phyloP scores from a whole-genome alignment of 2,888 invertebrate species.

The Gastracanthus pulcherrimus region DNA sequence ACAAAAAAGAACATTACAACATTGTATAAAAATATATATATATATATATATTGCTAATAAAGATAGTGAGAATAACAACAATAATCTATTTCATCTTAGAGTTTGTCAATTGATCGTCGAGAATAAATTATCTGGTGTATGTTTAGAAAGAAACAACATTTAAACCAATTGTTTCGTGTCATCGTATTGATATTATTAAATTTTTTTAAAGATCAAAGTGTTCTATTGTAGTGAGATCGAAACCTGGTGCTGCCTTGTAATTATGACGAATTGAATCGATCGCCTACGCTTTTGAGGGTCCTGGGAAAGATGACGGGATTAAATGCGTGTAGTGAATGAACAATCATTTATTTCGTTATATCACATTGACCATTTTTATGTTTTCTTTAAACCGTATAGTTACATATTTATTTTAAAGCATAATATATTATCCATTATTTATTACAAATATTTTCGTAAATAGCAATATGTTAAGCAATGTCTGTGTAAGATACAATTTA shows the following conservation, averaged over 20 bases:
- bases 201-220: background rate
- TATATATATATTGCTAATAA: too few relatives aligned
- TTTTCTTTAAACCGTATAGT: too few relatives aligned
- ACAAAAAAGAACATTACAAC: too few relatives aligned
- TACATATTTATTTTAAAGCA: too few relatives aligned
- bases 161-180: conserved; percentile 21
- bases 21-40: too few relatives aligned
- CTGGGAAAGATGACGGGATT: conserved; percentile 12
- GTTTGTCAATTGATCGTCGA: background rate
- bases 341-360: background rate
- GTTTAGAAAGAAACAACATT: conserved; percentile 1
- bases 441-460: too few relatives aligned
- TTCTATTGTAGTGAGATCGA: conserved; percentile 3
- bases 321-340: background rate
- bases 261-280: conserved; percentile 36
- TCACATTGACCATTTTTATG: too few relatives aligned
- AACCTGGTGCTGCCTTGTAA: conserved; percentile 20
- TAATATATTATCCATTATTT: too few relatives aligned
- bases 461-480: too few relatives aligned
- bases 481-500: too few relatives aligned
- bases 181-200: conserved; percentile 4
- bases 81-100: too few relatives aligned
- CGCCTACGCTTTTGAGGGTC: conserved; percentile 13
- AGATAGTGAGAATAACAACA: background rate
- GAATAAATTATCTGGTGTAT: background rate